A percentile compares a stretch with the other conserved stretches of the same genome.
phyloP scores from a whole-genome alignment of 2,888 invertebrate species.

The Ichneumon xanthorius region DNA sequence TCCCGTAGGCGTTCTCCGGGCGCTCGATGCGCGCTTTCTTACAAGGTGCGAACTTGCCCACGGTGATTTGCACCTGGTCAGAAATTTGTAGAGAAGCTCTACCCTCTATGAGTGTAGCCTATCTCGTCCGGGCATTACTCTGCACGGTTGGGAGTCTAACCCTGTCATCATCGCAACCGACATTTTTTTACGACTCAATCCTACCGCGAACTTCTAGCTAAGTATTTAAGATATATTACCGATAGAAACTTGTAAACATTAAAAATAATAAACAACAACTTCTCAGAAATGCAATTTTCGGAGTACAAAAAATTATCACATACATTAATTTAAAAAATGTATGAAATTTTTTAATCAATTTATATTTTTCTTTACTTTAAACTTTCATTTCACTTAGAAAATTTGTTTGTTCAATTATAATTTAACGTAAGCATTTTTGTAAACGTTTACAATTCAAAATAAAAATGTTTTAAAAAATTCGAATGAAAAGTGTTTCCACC shows the following conservation, averaged over 20 bases:
- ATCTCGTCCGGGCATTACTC: constrained; percentile 16
- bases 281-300: too few relatives aligned
- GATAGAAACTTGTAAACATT: background rate
- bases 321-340: too few relatives aligned
- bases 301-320: too few relatives aligned
- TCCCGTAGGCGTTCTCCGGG: constrained; percentile 37
- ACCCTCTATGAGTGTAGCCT: constrained; percentile 4
- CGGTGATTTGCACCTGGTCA: constrained; percentile 64
- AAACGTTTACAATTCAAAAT: background rate
- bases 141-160: constrained; percentile 27
- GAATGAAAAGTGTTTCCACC: background rate
- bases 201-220: background rate
- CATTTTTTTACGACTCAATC: constrained; percentile 73
- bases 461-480: too few relatives aligned
- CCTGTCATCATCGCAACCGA: constrained; percentile 53
- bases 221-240: background rate
- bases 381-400: too few relatives aligned
- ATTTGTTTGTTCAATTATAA: too few relatives aligned
- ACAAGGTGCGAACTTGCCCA: constrained; percentile 62
- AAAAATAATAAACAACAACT: too few relatives aligned
- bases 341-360: too few relatives aligned
- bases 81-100: constrained; percentile 30
- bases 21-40: constrained; percentile 47
- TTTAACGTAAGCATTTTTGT: background rate
- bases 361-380: too few relatives aligned